Percentiles rank a stretch among this genome's conserved stretches.
Conservation (phyloP, 1,140 invertebrate species). For the Drosophila ercepeae region DNA sequence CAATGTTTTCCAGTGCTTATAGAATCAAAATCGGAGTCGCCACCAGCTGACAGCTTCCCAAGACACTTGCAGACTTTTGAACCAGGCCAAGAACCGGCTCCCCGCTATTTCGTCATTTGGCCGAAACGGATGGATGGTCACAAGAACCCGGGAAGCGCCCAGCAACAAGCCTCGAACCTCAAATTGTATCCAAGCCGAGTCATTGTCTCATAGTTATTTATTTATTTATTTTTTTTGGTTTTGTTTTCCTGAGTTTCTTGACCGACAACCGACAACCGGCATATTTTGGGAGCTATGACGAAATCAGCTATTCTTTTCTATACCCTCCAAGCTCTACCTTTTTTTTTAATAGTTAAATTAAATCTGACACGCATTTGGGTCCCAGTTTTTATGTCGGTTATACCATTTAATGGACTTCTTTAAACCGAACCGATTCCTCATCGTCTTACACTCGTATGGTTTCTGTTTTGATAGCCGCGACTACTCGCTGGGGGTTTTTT, state of each 20-base stretch:
- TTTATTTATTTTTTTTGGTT: constrained; percentile 16
- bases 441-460: constrained; percentile 59
- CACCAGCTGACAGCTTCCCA: constrained; percentile 37
- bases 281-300: constrained; percentile 70
- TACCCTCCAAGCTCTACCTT: background rate
- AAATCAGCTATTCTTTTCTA: constrained; percentile 25
- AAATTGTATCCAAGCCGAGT: constrained; percentile 22
- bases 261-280: constrained; percentile 38
- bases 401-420: constrained; percentile 60
- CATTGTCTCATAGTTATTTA: constrained; percentile 60
- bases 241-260: constrained; percentile 44
- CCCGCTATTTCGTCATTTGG: constrained; percentile 40
- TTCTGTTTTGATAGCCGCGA: constrained; percentile 74
- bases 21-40: background rate
- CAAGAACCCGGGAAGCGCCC: constrained; percentile 44
- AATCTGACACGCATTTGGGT: constrained; percentile 59
- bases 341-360: constrained; percentile 53
- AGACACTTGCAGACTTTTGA: constrained; percentile 1
- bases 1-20: background rate
- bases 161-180: constrained; percentile 15
- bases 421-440: constrained; percentile 33
- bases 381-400: constrained; percentile 41
- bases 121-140: constrained; percentile 32
- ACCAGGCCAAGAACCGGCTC: constrained; percentile 3
- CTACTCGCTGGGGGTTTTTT: constrained; percentile 42